Evolutionary conservation across 2,888 invertebrate species (phyloP), one percentile per base, ranked within the genome.

Genomic region (Auanema sp.): DNA sequence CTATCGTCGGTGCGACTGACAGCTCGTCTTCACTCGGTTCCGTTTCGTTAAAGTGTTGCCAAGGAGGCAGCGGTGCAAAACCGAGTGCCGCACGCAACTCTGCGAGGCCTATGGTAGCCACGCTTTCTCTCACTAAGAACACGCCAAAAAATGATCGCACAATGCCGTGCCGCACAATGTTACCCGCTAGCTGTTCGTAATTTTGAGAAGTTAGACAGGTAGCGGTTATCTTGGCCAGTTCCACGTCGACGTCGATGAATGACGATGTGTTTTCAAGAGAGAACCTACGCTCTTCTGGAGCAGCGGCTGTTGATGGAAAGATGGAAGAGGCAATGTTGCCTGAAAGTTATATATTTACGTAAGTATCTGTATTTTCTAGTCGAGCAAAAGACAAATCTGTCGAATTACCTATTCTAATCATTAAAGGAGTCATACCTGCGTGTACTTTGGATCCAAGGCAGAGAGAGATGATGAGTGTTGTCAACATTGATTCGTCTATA

Each of bases 181-280:
- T 57, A 18, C 57, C 57, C 57, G 57, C 57, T 57, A 57, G 57
- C 44, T 57, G 44, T 57, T 57, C 57, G 23, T 57, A 57, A 43
- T 57, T 57, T 43, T 57, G 44, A 57, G 44, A 43, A 43, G 44
- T 57, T 44, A 57, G 23, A 33, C 33, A 33, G 33, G 33, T 33
- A 33, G 33, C 33, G 33, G 53, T 24, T 53, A 53, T 53, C 53
- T 53, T 53, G 53, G 53, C 53, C 24, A 53, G 53, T 23, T 53
- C 53, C 3, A 23, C 53, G 24, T 53, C 53, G 24, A 23, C 53
- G 24, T 53, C 53, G 53, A 24, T 23, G 53, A 53, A 53, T 53
- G 53, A 53, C 23, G 53, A 53, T 53, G 53, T 53, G 53, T 53
- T 53, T 53, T 21, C 24, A 53, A 24, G 23, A 53, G 53, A 53